A percentile compares a stretch with the other conserved stretches of the same genome.
Conservation (phyloP, 1,140 invertebrate species). For the Callitettix versicolor region DNA sequence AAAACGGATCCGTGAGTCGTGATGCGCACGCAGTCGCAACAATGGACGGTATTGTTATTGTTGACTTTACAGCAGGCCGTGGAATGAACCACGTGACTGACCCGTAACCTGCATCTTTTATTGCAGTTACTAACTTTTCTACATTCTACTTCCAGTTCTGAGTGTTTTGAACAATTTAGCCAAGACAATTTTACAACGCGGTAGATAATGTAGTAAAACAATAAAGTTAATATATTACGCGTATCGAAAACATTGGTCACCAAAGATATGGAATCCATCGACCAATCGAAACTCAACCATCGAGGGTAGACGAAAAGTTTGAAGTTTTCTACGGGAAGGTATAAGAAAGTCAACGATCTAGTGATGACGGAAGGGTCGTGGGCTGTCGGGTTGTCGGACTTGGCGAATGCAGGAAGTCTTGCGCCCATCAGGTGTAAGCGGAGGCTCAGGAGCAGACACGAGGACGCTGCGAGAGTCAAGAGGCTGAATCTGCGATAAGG, state of each 20-base stretch:
- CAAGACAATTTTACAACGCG: neutral
- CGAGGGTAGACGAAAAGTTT: conserved; percentile 69
- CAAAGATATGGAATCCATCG: conserved; percentile 83
- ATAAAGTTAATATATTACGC: conserved; percentile 57
- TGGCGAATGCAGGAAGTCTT: conserved; percentile 64
- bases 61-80: conserved; percentile 35
- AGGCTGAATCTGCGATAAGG: conserved; percentile 47
- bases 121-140: no score
- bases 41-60: conserved; percentile 38
- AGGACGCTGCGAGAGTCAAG: conserved; percentile 42
- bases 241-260: conserved; percentile 60
- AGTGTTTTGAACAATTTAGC: no score
- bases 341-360: conserved; percentile 71
- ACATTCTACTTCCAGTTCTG: no score
- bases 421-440: conserved; percentile 51
- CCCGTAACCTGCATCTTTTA: no score
- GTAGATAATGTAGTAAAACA: conserved; percentile 47
- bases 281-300: conserved; percentile 87
- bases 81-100: conserved; percentile 26
- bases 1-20: conserved; percentile 10
- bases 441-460: conserved; percentile 28
- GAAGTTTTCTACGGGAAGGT: conserved; percentile 79
- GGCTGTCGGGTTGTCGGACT: conserved; percentile 83
- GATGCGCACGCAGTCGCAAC: conserved; percentile 27
- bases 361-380: conserved; percentile 56